Base-by-base conservation (phyloP, 2,888 invertebrate species). In the Luperina testacea region DNA sequence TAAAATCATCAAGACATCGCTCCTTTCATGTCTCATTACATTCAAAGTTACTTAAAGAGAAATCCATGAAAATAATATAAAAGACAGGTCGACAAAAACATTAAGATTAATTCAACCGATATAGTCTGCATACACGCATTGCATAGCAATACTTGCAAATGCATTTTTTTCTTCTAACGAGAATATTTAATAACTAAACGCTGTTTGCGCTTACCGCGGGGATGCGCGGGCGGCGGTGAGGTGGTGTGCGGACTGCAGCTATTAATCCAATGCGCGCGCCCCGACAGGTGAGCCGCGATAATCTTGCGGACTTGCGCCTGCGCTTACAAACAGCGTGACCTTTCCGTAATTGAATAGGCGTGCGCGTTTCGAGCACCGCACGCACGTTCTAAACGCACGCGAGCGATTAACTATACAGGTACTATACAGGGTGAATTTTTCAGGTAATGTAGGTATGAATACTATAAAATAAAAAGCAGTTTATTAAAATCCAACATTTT, bases 291-390 rank as follows among this genome's bases (percentile, higher is more conserved):
- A 94, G 92, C 90, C 79, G 92, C 94, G 95, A 95, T 95, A 95
- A 96, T 95, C 95, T 94, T 94, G 93, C 93, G 93, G 95, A 95
- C 95, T 94, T 94, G 94, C 93, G 94, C 92, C 89, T 91, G 95
- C 93, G 94, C 93, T 91, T 92, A 93, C 93, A 93, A 94, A 93
- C 94, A 91, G 92, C 92, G 90, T 96, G 96, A 96, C 96, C 96
- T 96, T 96, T 96, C 92, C 90, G 92, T 96, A 96, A 96, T 96
- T 96, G 96, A 96, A 96, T 95, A 95, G 95, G 95, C 95, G 94
- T 94, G 93, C 94, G 93, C 89, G 91, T 91, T 92, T 91, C 90
- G 86, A 88, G 90, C 91, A 89, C 92, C 94, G 91, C 95, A 95
- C 95, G 95, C 95, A 95, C 91, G 88, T 90, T 88, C 91, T 89